Evolutionary conservation across 1,140 invertebrate species (phyloP), one percentile per base, ranked within the genome.

Genomic region (Meloidogyne hapla): DNA sequence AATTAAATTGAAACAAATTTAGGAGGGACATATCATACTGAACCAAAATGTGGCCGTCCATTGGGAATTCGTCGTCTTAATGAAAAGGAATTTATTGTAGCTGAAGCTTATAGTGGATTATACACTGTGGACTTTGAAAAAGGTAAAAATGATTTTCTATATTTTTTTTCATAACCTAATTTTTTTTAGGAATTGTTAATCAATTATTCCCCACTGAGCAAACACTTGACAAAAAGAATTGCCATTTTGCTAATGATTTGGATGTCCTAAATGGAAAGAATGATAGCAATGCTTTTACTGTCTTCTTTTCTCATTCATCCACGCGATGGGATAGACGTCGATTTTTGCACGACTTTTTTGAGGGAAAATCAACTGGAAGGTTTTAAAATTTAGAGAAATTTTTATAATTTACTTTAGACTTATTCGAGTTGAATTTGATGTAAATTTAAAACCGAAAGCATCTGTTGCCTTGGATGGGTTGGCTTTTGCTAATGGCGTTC

Each of bases 401-500:
- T 40, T 40, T 85, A 82, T 83, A 23, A 21, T 12, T 33, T 78
- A 33, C 88, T 78, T 77, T 77, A 84, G 88, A 48, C 79, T 89
- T 10, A 56, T 89, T 28, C 69, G 78, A 9, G 80, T 85, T 33
- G 77, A 88, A 38, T 76, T 85, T 13, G 67, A 68, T 28, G 85
- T 83, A 42, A 81, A 79, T 42, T 8, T n/a, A 18, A 56, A 56
- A 56, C 48, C 48, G 18, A 64, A 78, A 61, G 75, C 80, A 23
- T 77, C 68, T 38, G 77, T 84, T 10, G 67, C 88, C 6, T 67
- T 83, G 23, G 80, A 83, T 25, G 81, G 80, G 0, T 79, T 89
- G 9, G 81, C 87, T 61, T 83, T 89, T 67, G 83, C 88, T 23
- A 89, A 89, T 80, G 88, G 88, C n/a, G 65, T 89, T 40, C 83